Percentiles rank a stretch among this genome's conserved stretches.
Conservation (phyloP, 2,888 invertebrate species). For the Drosophila mulleri region DNA sequence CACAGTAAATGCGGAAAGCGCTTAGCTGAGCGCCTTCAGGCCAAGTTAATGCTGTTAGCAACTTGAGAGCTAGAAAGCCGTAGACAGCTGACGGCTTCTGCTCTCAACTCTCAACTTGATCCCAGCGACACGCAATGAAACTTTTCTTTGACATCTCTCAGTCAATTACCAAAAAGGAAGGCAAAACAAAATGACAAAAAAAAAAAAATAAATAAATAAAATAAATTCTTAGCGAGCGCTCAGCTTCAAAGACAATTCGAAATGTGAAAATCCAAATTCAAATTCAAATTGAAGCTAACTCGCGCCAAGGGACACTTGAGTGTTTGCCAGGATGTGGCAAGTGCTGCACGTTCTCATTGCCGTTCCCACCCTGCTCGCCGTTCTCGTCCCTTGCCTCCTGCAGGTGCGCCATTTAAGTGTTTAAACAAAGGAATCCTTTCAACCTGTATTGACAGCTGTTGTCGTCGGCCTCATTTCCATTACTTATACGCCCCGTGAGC, state of each 20-base stretch:
- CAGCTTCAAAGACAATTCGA: slow-evolving; percentile 42
- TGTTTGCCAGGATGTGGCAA: slow-evolving; percentile 16
- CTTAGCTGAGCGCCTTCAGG: neutral
- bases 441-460: slow-evolving; percentile 62
- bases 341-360: neutral
- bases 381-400: neutral
- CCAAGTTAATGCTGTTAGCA: slow-evolving; percentile 1
- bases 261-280: neutral
- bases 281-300: slow-evolving; percentile 39
- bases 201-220: no score
- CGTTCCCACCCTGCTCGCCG: neutral
- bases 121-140: neutral
- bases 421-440: slow-evolving; percentile 51
- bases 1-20: neutral
- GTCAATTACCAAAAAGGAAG: neutral
- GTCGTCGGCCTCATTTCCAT: slow-evolving; percentile 51
- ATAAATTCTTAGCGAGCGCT: neutral
- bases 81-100: slow-evolving; percentile 1
- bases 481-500: slow-evolving; percentile 57
- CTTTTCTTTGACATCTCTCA: neutral
- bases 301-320: slow-evolving; percentile 42
- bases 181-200: no score
- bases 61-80: neutral
- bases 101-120: neutral
- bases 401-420: slow-evolving; percentile 48